Conservation (phyloP, 1,140 invertebrate species). For the Conus ventricosus region DNA sequence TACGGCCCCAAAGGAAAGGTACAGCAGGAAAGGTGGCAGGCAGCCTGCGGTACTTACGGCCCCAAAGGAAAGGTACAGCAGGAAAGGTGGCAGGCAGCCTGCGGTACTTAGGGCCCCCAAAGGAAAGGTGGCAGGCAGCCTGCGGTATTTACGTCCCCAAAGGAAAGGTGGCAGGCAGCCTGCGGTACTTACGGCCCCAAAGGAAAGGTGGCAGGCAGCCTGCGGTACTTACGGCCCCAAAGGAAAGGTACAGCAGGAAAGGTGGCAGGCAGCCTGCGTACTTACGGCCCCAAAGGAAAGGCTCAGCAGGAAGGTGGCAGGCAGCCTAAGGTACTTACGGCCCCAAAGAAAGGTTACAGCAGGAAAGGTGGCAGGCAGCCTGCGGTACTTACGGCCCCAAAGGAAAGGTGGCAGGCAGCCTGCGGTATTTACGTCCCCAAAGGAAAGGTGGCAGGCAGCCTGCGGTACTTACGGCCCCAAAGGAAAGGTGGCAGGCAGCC, state of each 20-base stretch:
- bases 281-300: conserved; percentile 64
- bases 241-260: conserved; percentile 52
- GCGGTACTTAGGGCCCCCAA: conserved; percentile 61
- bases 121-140: conserved; percentile 40
- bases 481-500: conserved; percentile 40
- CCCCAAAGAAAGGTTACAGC: conserved; percentile 58
- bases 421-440: conserved; percentile 59
- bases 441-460: conserved; percentile 40
- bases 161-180: conserved; percentile 40
- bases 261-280: background rate
- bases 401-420: conserved; percentile 40
- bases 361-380: background rate
- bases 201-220: conserved; percentile 40
- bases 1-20: conserved; percentile 63
- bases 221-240: conserved; percentile 60
- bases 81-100: background rate
- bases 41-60: conserved; percentile 51
- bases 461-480: conserved; percentile 60
- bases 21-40: too few relatives aligned
- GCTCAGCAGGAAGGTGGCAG: background rate
- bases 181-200: conserved; percentile 60
- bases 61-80: conserved; percentile 61
- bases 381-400: conserved; percentile 60
- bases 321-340: conserved; percentile 50
- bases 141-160: conserved; percentile 59